Base-by-base conservation (phyloP, 2,888 invertebrate species). In the Drosophila tanythrix region DNA sequence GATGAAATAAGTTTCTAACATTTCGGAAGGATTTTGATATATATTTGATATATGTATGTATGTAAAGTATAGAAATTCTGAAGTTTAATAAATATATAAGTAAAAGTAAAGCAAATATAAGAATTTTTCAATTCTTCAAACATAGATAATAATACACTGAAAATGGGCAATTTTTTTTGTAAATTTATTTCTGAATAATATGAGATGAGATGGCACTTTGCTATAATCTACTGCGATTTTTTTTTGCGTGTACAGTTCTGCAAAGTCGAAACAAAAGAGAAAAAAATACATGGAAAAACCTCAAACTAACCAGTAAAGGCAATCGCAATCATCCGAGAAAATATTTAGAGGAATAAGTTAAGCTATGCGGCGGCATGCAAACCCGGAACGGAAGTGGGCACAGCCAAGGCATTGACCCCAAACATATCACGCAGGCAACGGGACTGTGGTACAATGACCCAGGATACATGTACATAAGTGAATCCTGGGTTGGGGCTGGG, bases 371-470 rank as follows among this genome's bases (percentile, higher is more conserved):
- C 46, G 51, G 43, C 29, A 52, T 43, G 29, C 25, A 46, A 70
- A 53, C 46, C 66, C 33, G 21, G 51, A 67, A 38, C 57, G 71
- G 62, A 84, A 82, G 66, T 60, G 48, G 36, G 73, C n/a, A 65
- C 11, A 63, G 55, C 60, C 52, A 55, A 76, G 83, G 56, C 88
- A 80, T 79, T 88, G 88, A 89, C 84, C 84, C 77, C 70, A 46
- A 65, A 43, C 65, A 68, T 62, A 66, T 46, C 65, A 73, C 63
- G 76, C 81, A 88, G 76, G 66, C 60, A 61, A 18, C 58, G 58
- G 40, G 2, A 7, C 18, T 50, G 25, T 35, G 63, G 77, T 62
- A 43, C 77, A 82, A 74, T 85, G 83, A 83, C 80, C 83, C 77
- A 68, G 62, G 67, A 58, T 59, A 59, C 15, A 40, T 65, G 50